Conservation (phyloP, 2,113 vertebrate species). For the Scomber japonicus region DNA sequence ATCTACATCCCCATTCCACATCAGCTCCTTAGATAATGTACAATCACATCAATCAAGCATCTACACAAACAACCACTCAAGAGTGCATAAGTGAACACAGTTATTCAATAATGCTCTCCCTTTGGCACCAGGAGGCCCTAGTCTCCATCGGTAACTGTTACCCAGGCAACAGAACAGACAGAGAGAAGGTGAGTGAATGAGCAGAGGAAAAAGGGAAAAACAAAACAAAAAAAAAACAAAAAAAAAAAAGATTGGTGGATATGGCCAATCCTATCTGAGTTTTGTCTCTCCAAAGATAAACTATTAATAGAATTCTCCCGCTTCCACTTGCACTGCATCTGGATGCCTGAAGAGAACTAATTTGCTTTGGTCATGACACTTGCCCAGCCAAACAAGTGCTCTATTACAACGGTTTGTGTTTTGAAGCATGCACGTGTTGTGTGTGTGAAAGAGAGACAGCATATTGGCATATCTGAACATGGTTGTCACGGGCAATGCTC, state of each 20-base stretch:
- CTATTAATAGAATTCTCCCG: constrained; percentile 24
- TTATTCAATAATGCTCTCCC: constrained; percentile 68
- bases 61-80: constrained; percentile 11
- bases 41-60: constrained; percentile 5
- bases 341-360: constrained; percentile 34
- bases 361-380: constrained; percentile 51
- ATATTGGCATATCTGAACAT: constrained; percentile 25
- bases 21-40: neutral
- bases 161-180: constrained; percentile 81
- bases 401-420: constrained; percentile 41
- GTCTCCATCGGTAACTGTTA: constrained; percentile 84
- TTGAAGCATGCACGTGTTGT: constrained; percentile 28
- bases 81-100: constrained; percentile 35
- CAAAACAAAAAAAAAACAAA: neutral
- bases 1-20: neutral
- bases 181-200: constrained; percentile 68
- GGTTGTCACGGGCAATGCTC: neutral
- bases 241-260: constrained; percentile 37
- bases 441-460: constrained; percentile 20
- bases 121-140: constrained; percentile 66
- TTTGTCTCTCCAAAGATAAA: constrained; percentile 46
- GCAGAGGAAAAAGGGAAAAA: constrained; percentile 29
- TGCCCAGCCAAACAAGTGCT: constrained; percentile 39
- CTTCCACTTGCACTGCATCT: constrained; percentile 18
- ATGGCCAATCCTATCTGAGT: constrained; percentile 32